Evolutionary conservation across 2,113 vertebrate species (phyloP).

Genomic region (Scolopax mira): DNA sequence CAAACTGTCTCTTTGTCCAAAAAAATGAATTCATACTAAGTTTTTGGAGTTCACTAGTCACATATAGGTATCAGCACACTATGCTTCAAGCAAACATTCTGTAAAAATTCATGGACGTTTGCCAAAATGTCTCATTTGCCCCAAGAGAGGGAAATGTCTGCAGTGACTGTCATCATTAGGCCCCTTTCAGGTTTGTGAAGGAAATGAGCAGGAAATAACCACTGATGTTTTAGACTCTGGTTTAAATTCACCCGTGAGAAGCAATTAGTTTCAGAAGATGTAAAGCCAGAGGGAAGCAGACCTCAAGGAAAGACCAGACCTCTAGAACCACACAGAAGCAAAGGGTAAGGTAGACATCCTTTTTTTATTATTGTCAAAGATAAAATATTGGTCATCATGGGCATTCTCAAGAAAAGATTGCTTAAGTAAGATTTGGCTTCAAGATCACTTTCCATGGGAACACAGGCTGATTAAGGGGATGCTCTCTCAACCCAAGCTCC

Average conservation of each 20-base stretch:
- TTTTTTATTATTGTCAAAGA: not conserved
- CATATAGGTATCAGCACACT: not conserved
- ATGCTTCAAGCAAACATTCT: not conserved
- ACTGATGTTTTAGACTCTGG: not conserved
- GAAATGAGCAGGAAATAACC: not conserved
- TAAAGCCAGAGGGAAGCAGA: not conserved
- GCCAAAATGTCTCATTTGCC: not conserved
- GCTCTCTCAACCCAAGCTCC: not conserved
- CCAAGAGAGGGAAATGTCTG: not conserved
- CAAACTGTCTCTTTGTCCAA: not conserved
- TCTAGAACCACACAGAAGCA: not conserved
- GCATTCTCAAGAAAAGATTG: not conserved
- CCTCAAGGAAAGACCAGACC: not conserved
- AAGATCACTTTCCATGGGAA: not conserved
- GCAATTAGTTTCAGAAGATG: not conserved
- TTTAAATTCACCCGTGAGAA: not conserved
- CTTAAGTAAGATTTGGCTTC: not conserved
- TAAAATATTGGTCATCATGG: not conserved
- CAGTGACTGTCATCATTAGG: not conserved
- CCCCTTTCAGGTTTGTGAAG: not conserved
- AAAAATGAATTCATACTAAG: not conserved
- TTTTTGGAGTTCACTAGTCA: not conserved
- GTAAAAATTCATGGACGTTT: not conserved
- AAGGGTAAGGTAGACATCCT: not conserved
- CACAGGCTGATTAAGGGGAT: not conserved